These are phyloP conservation scores for Spicauda simplicius DNA, from an alignment of 2,888 invertebrate species.

Conservation along the genomic window DNA sequence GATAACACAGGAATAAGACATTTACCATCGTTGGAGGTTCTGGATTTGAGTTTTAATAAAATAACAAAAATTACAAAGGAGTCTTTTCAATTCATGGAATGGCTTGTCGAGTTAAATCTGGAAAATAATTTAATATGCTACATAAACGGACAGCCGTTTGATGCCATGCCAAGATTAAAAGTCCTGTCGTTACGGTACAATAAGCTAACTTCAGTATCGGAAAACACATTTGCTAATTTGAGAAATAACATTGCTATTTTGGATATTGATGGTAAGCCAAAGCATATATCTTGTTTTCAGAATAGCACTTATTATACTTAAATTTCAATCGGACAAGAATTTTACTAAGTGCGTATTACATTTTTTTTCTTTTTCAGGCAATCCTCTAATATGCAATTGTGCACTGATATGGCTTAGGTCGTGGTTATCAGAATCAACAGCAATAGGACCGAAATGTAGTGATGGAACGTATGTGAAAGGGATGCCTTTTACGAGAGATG, in stretches of 20 bases:
- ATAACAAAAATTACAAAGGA: slow-evolving; percentile 89
- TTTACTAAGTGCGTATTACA: background rate
- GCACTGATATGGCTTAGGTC: slow-evolving; percentile 92
- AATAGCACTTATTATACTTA: no score
- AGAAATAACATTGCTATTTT: slow-evolving; percentile 92
- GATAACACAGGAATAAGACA: slow-evolving; percentile 90
- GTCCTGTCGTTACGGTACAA: slow-evolving; percentile 92
- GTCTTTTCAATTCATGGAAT: slow-evolving; percentile 90
- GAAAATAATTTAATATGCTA: slow-evolving; percentile 93
- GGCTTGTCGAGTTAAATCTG: slow-evolving; percentile 94
- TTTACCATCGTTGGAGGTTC: slow-evolving; percentile 91
- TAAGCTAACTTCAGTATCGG: slow-evolving; percentile 89
- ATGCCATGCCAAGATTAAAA: slow-evolving; percentile 93
- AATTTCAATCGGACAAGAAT: background rate
- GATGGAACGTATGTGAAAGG: slow-evolving; percentile 91
- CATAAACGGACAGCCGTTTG: slow-evolving; percentile 92
- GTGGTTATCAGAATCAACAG: slow-evolving; percentile 91
- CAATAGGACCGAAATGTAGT: slow-evolving; percentile 90
- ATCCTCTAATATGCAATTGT: slow-evolving; percentile 93
- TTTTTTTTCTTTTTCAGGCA: slow-evolving; percentile 83
- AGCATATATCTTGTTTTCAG: background rate
- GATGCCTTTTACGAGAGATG: slow-evolving; percentile 88
- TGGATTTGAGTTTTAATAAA: slow-evolving; percentile 93
- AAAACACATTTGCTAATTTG: slow-evolving; percentile 89
- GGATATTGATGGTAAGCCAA: slow-evolving; percentile 91